Evolutionary conservation across 1,140 invertebrate genomes (phyloP).

Genomic region (Lepidotrigona ventralis): DNA sequence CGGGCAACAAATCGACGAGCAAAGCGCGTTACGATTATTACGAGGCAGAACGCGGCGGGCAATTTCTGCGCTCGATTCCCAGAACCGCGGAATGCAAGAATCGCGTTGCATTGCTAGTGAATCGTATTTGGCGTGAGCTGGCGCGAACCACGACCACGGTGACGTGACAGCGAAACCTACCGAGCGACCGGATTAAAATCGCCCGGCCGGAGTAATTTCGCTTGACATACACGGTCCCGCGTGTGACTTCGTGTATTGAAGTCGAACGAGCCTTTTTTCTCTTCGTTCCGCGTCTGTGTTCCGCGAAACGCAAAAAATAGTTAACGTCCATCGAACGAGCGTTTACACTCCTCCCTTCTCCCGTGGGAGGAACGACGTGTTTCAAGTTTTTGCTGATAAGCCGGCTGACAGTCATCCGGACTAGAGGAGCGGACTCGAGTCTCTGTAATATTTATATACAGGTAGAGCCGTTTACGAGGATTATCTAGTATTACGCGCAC

Average conservation of each 20-base stretch:
- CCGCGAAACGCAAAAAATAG: conserved; percentile 35
- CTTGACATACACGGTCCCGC: conserved; percentile 31
- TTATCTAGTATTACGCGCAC: no score
- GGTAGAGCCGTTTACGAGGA: background rate
- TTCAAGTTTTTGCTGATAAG: conserved; percentile 37
- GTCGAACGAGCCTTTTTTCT: background rate
- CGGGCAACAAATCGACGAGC: background rate
- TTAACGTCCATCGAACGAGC: conserved; percentile 38
- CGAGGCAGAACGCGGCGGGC: background rate
- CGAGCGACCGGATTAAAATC: conserved; percentile 40
- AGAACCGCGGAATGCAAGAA: background rate
- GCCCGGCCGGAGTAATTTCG: conserved; percentile 27
- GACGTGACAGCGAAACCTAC: conserved; percentile 35
- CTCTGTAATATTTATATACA: conserved; percentile 1
- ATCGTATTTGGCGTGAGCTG: background rate
- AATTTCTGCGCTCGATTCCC: conserved; percentile 18
- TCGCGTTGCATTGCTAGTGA: background rate
- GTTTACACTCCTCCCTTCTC: background rate
- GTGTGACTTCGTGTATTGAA: conserved; percentile 1
- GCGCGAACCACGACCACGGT: conserved; percentile 4
- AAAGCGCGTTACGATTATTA: conserved; percentile 12
- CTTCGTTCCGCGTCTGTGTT: no score
- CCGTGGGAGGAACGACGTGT: conserved; percentile 5
- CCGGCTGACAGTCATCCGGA: conserved; percentile 1
- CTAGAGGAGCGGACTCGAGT: background rate